Percentiles rank a stretch among this genome's conserved stretches.
phyloP scores from a whole-genome alignment of 2,113 vertebrate species.

The Notiomystis cincta region DNA sequence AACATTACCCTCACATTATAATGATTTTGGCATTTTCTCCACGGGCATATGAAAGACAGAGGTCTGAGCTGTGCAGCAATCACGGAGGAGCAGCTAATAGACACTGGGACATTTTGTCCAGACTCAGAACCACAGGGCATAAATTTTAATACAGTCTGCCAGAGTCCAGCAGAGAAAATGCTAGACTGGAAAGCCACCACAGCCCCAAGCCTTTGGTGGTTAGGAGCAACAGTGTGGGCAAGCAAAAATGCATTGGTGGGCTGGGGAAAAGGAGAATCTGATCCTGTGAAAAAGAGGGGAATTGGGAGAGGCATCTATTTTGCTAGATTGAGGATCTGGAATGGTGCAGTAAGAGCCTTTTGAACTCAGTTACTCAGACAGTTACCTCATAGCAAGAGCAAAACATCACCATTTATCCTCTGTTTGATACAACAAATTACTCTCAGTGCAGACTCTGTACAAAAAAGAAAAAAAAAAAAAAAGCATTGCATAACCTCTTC shows the following conservation, averaged over 20 bases:
- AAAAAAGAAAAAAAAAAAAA: background rate
- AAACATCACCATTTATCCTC: background rate
- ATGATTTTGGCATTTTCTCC: conserved; percentile 29
- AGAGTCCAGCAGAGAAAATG: background rate
- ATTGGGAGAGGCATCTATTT: background rate
- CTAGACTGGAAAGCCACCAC: background rate
- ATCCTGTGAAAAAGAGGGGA: background rate
- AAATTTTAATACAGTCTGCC: conserved; percentile 31
- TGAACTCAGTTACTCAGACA: background rate
- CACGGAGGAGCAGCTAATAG: background rate
- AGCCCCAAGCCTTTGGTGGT: background rate
- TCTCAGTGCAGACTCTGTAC: background rate
- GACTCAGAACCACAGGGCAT: background rate
- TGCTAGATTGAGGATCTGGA: background rate
- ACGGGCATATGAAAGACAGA: background rate
- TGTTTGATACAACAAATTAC: background rate
- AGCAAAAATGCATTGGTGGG: background rate
- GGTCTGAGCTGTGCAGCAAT: background rate
- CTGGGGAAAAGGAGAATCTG: background rate
- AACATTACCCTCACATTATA: background rate
- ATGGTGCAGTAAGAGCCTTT: background rate
- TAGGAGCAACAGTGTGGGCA: background rate
- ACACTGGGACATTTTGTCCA: conserved; percentile 38
- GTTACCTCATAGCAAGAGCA: background rate
- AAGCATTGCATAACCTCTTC: background rate